Evolutionary conservation across 2,113 vertebrate species (phyloP).

Genomic region (Leucopsar rothschildi): DNA sequence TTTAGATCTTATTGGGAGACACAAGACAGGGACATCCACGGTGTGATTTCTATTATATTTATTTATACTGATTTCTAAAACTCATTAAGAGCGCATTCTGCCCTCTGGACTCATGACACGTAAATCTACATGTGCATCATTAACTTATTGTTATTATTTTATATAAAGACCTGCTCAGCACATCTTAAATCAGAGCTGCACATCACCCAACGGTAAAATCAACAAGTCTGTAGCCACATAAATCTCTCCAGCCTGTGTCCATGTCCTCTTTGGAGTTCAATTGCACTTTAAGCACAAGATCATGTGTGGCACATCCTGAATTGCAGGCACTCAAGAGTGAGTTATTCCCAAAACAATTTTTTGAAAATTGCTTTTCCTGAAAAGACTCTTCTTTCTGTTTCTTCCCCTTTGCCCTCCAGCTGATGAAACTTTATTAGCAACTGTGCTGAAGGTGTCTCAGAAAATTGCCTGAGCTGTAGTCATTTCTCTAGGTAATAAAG

Average conservation of each 20-base stretch:
- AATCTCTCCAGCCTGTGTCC: background rate
- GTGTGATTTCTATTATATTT: background rate
- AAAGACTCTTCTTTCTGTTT: background rate
- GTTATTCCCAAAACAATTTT: background rate
- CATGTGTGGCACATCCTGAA: background rate
- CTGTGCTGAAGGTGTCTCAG: background rate
- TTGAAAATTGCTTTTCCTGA: background rate
- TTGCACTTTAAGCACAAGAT: background rate
- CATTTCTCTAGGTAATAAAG: background rate
- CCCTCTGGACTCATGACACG: background rate
- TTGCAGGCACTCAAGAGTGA: background rate
- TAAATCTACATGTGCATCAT: background rate
- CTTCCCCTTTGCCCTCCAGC: background rate
- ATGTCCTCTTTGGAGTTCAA: background rate
- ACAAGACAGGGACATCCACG: background rate
- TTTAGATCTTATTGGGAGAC: slow-evolving; percentile 36
- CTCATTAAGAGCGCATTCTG: background rate
- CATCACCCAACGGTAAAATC: background rate
- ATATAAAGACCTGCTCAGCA: background rate
- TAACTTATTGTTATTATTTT: slow-evolving; percentile 17
- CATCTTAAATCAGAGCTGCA: slow-evolving; percentile 16
- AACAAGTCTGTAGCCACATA: background rate
- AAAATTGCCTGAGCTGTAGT: background rate
- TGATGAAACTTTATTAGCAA: background rate
- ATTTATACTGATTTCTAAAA: background rate